Percentiles rank a stretch among this genome's conserved stretches.
phyloP scores from a whole-genome alignment of 2,888 invertebrate genomes.

The Stenichneumon culpator region DNA sequence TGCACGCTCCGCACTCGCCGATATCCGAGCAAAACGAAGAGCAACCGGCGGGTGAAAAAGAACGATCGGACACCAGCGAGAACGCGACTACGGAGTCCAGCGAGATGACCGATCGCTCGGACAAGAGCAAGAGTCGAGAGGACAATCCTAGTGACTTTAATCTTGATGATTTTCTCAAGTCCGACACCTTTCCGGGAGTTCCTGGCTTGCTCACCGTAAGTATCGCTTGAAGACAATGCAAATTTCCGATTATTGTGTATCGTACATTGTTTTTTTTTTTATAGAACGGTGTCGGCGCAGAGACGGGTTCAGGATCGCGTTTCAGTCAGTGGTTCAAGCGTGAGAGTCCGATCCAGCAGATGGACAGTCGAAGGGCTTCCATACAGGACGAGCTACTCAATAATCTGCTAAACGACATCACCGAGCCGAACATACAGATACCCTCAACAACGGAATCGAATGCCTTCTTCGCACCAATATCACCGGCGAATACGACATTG shows the following conservation, averaged over 20 bases:
- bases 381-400: constrained; percentile 88
- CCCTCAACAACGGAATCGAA: constrained; percentile 86
- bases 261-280: constrained; percentile 68
- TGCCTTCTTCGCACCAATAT: constrained; percentile 90
- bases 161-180: constrained; percentile 94
- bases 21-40: constrained; percentile 81
- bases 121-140: constrained; percentile 73
- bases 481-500: constrained; percentile 87
- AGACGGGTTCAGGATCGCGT: constrained; percentile 87
- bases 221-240: constrained; percentile 42
- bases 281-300: constrained; percentile 89
- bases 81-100: constrained; percentile 73
- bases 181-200: constrained; percentile 91
- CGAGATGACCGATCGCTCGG: constrained; percentile 73
- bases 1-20: constrained; percentile 82
- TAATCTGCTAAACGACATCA: constrained; percentile 88
- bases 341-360: constrained; percentile 87
- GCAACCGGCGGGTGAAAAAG: constrained; percentile 68
- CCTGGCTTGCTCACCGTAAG: constrained; percentile 91
- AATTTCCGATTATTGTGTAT: background rate
- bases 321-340: constrained; percentile 94
- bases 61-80: constrained; percentile 70
- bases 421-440: constrained; percentile 85
- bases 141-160: constrained; percentile 88
- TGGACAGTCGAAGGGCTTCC: constrained; percentile 86